Evolutionary conservation across 2,888 invertebrate species (phyloP).

Genomic region (Melanargia galathea): DNA sequence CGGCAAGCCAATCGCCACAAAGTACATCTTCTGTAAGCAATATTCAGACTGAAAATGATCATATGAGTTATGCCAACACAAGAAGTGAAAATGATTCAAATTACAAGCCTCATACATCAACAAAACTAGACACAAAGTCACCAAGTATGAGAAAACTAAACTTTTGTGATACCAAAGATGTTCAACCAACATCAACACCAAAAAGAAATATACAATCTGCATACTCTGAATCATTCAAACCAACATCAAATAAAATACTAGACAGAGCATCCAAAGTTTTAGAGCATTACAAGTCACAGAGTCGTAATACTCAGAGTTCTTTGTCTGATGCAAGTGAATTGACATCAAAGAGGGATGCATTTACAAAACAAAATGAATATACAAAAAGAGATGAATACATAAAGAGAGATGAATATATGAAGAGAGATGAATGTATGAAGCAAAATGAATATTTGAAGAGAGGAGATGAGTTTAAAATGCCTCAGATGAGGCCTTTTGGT

Average conservation of each 20-base stretch:
- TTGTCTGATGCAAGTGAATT: conserved; percentile 53
- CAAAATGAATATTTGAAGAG: background rate
- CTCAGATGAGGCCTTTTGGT: conserved; percentile 67
- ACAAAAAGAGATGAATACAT: conserved; percentile 3
- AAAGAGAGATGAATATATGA: conserved; percentile 16
- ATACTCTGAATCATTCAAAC: conserved; percentile 60
- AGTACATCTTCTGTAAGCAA: conserved; percentile 26
- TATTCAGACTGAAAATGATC: conserved; percentile 27
- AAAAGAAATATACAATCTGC: conserved; percentile 52
- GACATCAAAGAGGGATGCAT: conserved; percentile 10
- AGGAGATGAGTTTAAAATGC: conserved; percentile 70
- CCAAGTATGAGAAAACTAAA: conserved; percentile 65
- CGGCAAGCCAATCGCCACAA: conserved; percentile 46
- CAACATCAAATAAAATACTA: conserved; percentile 72
- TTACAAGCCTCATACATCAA: background rate
- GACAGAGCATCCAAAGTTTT: conserved; percentile 71
- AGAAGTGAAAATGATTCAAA: conserved; percentile 10
- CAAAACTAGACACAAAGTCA: conserved; percentile 52
- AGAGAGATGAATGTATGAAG: conserved; percentile 9
- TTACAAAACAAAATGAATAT: background rate
- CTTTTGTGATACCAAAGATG: conserved; percentile 65
- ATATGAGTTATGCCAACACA: conserved; percentile 12
- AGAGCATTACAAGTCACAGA: conserved; percentile 71
- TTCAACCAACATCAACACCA: conserved; percentile 74
- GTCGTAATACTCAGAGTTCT: conserved; percentile 53